Conservation (phyloP, 2,888 invertebrate genomes). For the Podotricha telesiphe region DNA sequence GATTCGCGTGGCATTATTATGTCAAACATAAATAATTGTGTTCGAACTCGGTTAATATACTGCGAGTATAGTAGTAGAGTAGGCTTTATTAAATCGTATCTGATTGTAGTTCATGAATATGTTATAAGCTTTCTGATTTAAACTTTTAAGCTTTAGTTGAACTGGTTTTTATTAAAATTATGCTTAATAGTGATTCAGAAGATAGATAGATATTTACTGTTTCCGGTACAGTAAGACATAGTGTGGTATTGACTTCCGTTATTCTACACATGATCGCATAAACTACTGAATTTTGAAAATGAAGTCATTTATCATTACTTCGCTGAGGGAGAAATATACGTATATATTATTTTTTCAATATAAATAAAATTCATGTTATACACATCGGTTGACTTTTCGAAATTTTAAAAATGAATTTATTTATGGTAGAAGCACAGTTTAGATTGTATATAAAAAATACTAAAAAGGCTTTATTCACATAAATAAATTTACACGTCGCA, state of each 20-base stretch:
- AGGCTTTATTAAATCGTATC: slow-evolving; percentile 17
- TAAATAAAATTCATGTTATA: background rate
- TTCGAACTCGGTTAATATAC: slow-evolving; percentile 7
- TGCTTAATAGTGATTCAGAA: too few species aligned
- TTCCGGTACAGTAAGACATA: too few species aligned
- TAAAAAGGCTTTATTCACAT: slow-evolving; percentile 4
- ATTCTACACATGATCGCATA: too few species aligned
- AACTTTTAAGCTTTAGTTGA: slow-evolving; percentile 9
- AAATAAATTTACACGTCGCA: background rate
- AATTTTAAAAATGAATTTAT: background rate
- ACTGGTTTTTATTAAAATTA: too few species aligned
- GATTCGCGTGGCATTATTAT: slow-evolving; percentile 31
- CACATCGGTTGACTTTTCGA: background rate
- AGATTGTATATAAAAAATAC: background rate
- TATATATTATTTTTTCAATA: background rate
- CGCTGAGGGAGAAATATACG: background rate
- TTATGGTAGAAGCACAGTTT: background rate
- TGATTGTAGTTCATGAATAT: slow-evolving; percentile 17
- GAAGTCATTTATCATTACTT: too few species aligned
- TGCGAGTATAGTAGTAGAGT: background rate
- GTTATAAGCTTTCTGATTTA: slow-evolving; percentile 6
- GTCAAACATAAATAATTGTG: slow-evolving; percentile 30
- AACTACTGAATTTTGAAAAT: too few species aligned
- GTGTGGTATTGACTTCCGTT: too few species aligned
- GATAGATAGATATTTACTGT: too few species aligned